These are phyloP conservation scores for Apeltes quadracus DNA, from an alignment of 2,113 vertebrate genomes.

Conservation along the genomic window DNA sequence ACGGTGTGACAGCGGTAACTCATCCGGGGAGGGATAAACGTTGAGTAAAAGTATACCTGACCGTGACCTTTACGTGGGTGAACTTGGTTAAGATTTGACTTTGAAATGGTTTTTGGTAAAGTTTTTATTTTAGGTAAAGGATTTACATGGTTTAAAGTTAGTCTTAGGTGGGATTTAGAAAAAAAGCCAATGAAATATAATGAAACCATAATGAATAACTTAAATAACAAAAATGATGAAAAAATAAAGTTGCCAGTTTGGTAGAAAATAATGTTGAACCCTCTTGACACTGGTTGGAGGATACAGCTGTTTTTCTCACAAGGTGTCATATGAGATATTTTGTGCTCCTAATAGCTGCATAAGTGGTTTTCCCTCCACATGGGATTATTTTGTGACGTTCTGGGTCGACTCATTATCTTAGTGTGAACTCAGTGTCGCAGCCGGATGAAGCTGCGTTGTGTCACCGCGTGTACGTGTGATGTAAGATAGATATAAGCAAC, in stretches of 20 bases:
- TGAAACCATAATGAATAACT: background rate
- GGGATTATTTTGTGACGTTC: background rate
- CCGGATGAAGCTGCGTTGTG: background rate
- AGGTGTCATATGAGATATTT: no score
- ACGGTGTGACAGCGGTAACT: slow-evolving; percentile 11
- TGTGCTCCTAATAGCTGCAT: background rate
- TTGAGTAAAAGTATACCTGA: background rate
- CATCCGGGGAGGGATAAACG: background rate
- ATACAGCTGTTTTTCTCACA: background rate
- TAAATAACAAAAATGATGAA: no score
- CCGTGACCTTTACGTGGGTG: no score
- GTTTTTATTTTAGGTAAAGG: background rate
- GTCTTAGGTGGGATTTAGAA: background rate
- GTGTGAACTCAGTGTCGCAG: background rate
- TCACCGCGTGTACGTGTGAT: background rate
- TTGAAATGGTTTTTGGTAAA: background rate
- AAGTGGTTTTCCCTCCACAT: background rate
- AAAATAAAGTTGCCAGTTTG: background rate
- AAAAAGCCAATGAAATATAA: background rate
- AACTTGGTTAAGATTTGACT: background rate
- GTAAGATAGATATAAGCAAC: no score
- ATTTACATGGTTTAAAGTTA: background rate
- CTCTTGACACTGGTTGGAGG: no score
- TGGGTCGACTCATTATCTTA: background rate
- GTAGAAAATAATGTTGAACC: background rate